Base-by-base conservation (phyloP, 53 echinoderm and acorn worm genomes). In the Hippasteria phrygiana region DNA sequence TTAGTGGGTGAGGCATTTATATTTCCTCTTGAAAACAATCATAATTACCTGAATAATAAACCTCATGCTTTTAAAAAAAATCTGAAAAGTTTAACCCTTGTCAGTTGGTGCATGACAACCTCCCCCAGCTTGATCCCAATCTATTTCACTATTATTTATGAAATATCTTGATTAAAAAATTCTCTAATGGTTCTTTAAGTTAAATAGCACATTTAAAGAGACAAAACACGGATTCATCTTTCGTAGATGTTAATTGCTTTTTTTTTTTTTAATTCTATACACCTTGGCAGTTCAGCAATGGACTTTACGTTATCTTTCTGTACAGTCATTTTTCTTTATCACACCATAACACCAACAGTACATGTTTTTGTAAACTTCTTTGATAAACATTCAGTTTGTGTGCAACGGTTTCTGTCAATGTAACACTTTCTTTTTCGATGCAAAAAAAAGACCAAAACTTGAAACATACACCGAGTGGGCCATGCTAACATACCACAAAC, bases 321-420 rank as follows among this genome's bases (percentile, higher is more conserved):
- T 81, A 81, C 81, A 81, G 37, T 65, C 64, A 70, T 71, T 85
- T 62, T 56, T 53, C 27, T 85, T 71, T 70, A 85, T 50, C 85
- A 85, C 85, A 85, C 85, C 85, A 71, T 48, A 51, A 71, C 55
- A 79, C 24, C 82, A 82, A 82, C 85, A 85, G 85, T 85, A 85
- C 85, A 85, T 83, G 24, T 39, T 80, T 43, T 37, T 24, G 55
- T 78, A 62, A 82, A 82, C 66, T 82, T 64, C 43, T 24, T 33
- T 65, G 20, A 32, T 37, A 38, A 78, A 75, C 41, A 42, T 72
- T 14, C 8, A 72, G 35, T 34, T 66, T 40, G 73, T 73, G 73
- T 73, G 73, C 73, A 73, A n/a, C 17, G 24, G 32, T n/a, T 73
- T 42, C 17, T 43, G 9, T 1, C 16, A 10, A 73, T 3, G 16